Evolutionary conservation across 2,113 vertebrate species (phyloP).

Genomic region (Micromys minutus): DNA sequence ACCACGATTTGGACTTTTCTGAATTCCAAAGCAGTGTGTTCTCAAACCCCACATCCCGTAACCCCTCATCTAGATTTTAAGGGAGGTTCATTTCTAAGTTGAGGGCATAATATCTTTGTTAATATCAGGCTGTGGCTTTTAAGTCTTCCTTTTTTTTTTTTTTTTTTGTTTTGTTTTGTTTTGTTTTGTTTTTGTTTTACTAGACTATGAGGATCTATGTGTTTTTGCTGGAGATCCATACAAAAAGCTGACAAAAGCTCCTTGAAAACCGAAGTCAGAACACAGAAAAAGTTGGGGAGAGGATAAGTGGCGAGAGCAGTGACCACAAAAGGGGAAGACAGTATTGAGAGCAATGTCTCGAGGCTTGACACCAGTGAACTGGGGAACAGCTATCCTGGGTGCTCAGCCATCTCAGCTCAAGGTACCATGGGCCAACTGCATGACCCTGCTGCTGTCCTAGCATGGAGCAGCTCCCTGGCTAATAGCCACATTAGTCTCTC

Average conservation of each 20-base stretch:
- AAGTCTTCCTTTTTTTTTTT: background rate
- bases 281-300: background rate
- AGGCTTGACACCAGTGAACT: background rate
- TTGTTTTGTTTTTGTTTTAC: no score
- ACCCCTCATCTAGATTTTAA: background rate
- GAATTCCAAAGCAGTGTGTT: background rate
- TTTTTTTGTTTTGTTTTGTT: no score
- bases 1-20: background rate
- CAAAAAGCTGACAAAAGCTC: background rate
- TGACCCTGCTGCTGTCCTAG: background rate
- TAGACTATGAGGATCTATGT: background rate
- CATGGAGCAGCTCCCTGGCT: background rate
- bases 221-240: background rate
- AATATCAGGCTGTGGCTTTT: background rate
- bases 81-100: background rate
- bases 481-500: background rate
- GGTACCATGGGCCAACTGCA: background rate
- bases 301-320: background rate
- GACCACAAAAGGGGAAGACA: no score
- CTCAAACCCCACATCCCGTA: fast-evolving
- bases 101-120: background rate
- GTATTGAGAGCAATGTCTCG: background rate
- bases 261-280: background rate
- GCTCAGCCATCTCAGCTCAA: no score
- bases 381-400: background rate